Evolutionary conservation across 2,797 vertebrate species (phyloP).

Genomic region (Valencia hispanica): DNA sequence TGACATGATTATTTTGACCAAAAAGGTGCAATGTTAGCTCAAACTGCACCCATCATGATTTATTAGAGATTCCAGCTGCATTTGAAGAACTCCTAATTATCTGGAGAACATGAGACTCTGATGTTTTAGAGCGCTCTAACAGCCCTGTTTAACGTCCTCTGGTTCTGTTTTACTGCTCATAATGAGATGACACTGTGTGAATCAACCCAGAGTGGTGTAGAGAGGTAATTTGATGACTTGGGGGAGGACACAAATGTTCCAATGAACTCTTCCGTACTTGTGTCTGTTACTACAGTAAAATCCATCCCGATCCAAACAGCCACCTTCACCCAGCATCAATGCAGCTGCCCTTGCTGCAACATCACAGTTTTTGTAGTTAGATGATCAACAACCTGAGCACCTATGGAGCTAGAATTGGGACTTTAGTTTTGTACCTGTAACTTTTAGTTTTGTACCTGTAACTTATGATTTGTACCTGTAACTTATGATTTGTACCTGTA

Average conservation of each 20-base stretch:
- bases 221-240: conserved; percentile 56
- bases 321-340: conserved; percentile 62
- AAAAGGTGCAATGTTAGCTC: neutral
- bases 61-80: conserved; percentile 9
- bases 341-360: conserved; percentile 64
- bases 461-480: no score
- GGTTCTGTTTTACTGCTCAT: conserved; percentile 55
- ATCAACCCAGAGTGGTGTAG: conserved; percentile 49
- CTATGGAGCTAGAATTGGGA: no score
- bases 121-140: conserved; percentile 41
- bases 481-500: no score
- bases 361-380: conserved; percentile 56
- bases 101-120: conserved; percentile 18
- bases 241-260: conserved; percentile 4
- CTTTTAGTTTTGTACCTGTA: no score
- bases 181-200: conserved; percentile 58
- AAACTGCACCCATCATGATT: neutral
- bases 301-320: conserved; percentile 57
- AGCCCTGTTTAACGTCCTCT: conserved; percentile 49
- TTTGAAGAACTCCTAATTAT: conserved; percentile 28
- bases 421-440: no score
- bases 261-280: conserved; percentile 12
- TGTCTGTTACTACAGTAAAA: conserved; percentile 37
- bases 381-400: conserved; percentile 29
- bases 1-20: no score